Evolutionary conservation across 2,113 vertebrate species (phyloP), one percentile per base, ranked within the genome.

Genomic region (Galbula dea): DNA sequence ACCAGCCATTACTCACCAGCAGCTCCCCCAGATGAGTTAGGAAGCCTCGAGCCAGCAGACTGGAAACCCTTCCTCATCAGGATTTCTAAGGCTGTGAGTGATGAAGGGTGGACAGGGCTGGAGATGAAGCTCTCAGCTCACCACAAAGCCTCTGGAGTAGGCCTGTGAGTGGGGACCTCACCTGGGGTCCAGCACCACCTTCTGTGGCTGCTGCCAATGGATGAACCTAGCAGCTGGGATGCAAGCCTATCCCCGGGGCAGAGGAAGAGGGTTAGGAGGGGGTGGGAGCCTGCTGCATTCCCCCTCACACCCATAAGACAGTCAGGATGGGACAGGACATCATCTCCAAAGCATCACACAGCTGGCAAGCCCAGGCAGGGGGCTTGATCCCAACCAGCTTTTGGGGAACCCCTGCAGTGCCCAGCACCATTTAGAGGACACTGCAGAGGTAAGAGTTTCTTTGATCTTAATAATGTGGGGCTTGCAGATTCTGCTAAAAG

Each of bases 271-370:
- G 80, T 52, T 21, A 49, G 46, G 36, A 65, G 43, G 23, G 16
- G 49, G 75, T 62, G 67, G 72, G 88, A 83, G 18, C 88, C 77
- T 85, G 92, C 87, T 97, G 94, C 92, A 78, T 76, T 79, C 86
- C 24, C 65, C 78, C 37, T n/a, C 59, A 36, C 6, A 36, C 51
- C 62, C 8, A 0, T 66, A n/a, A n/a, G 75, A 88, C 82, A 43
- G 23, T 41, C 92, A 45, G 63, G 5, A 1, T 13, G 82, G 82
- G 9, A 72, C 29, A 20, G 2, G 36, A 49, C 22, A 81, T 67
- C 86, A 41, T 88, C 89, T 87, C 94, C 90, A 89, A 90, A 87
- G 65, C 85, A 85, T 73, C 95, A 81, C 72, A 74, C 83, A 74
- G 75, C 57, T 65, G 41, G 68, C 34, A 91, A 51, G 22, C 43